Conservation (phyloP, 2,113 vertebrate species). For the Glaucidium brasilianum region DNA sequence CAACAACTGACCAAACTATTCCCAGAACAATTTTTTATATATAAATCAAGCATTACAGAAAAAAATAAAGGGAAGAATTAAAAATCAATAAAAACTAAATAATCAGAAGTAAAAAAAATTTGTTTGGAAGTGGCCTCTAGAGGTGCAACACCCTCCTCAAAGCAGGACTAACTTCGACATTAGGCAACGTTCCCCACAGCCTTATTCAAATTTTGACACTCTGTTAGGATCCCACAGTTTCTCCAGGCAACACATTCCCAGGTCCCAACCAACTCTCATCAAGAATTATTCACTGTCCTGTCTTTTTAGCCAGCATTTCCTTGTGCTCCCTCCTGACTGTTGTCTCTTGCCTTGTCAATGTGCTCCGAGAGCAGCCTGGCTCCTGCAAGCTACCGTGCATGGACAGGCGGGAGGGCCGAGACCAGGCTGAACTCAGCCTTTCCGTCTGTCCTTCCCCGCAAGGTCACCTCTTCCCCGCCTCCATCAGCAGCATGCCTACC, state of each 20-base stretch:
- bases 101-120: background rate
- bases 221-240: background rate
- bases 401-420: fast-evolving
- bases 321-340: fast-evolving
- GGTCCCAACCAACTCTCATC: no score
- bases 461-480: background rate
- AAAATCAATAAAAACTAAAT: background rate
- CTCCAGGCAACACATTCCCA: fast-evolving
- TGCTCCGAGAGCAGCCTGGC: fast-evolving
- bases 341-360: background rate
- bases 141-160: background rate
- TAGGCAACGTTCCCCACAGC: background rate
- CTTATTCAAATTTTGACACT: background rate
- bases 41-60: background rate
- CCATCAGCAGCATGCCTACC: background rate
- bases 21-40: background rate
- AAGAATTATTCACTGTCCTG: background rate
- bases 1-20: background rate
- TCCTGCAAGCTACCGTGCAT: fast-evolving
- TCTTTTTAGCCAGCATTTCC: background rate
- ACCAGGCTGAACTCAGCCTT: background rate
- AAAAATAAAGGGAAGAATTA: background rate
- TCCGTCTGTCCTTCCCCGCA: background rate
- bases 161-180: background rate
- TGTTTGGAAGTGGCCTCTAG: background rate